A percentile compares a stretch with the other conserved stretches of the same genome.
phyloP scores from a whole-genome alignment of 2,113 vertebrate genomes.

The Heterocephalus glaber region DNA sequence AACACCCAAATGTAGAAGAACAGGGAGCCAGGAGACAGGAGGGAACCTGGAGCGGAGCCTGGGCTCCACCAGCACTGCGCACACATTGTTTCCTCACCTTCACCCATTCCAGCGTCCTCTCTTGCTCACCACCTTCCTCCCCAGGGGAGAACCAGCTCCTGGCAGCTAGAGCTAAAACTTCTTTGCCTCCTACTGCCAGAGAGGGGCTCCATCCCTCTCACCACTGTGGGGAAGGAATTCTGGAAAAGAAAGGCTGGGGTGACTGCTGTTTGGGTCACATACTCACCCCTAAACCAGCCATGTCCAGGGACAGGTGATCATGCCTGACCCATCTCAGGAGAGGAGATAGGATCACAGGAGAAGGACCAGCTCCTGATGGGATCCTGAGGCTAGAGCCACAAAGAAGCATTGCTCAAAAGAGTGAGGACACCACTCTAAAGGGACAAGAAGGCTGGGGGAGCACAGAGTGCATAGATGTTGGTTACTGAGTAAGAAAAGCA shows the following conservation, averaged over 20 bases:
- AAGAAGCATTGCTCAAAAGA: background rate
- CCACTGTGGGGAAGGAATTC: background rate
- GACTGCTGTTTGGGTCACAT: background rate
- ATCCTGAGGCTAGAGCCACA: background rate
- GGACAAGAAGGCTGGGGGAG: background rate
- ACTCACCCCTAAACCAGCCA: background rate
- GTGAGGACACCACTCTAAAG: accelerated
- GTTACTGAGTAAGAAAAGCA: too few relatives aligned
- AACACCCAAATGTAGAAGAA: background rate
- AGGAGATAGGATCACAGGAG: background rate
- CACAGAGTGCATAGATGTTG: background rate
- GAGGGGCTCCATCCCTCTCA: background rate
- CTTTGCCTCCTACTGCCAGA: background rate
- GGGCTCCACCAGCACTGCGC: background rate
- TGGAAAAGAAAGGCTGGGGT: background rate
- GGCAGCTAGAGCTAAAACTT: background rate
- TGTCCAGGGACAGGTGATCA: background rate
- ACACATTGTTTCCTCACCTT: background rate
- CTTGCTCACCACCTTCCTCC: background rate
- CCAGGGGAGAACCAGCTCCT: background rate
- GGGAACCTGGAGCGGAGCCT: background rate
- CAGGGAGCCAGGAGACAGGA: background rate
- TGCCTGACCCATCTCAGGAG: background rate
- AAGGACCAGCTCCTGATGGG: background rate
- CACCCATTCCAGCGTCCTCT: too few relatives aligned